Evolutionary conservation across 2,797 vertebrate species (phyloP).

Genomic region (Tangara arthus): DNA sequence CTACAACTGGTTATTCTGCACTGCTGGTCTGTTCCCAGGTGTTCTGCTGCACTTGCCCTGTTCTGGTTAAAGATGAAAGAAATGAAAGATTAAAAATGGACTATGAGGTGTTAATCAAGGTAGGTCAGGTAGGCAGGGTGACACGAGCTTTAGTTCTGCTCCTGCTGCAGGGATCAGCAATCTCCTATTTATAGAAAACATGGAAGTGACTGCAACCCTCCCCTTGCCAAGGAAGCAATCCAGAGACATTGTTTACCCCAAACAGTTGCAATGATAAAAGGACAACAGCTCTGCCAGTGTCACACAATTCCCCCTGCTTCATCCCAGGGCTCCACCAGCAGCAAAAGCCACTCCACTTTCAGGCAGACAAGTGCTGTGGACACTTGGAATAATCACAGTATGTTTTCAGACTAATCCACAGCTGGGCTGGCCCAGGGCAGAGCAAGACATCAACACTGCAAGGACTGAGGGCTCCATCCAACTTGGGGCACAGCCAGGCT

Average conservation of each 20-base stretch:
- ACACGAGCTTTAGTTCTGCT: not conserved
- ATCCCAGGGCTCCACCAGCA: not conserved
- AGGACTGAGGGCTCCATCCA: fast-evolving
- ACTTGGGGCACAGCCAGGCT: not conserved
- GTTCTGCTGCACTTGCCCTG: not conserved
- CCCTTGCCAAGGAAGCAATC: constrained; percentile 25
- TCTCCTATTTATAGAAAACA: constrained; percentile 56
- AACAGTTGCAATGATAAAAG: constrained; percentile 32
- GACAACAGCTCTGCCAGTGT: not conserved
- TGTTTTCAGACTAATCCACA: not conserved
- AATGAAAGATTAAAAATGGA: not conserved
- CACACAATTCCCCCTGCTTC: not conserved
- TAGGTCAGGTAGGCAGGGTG: not conserved
- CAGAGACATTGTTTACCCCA: constrained; percentile 17
- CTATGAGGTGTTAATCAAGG: not conserved
- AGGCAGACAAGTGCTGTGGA: not conserved
- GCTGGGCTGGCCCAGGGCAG: not conserved
- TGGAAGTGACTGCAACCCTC: not conserved
- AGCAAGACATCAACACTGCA: not conserved
- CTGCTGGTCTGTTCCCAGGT: not conserved
- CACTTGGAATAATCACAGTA: not conserved
- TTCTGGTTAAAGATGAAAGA: not conserved
- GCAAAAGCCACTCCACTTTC: not conserved
- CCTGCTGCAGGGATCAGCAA: not conserved
- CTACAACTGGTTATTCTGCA: not conserved